These are phyloP conservation scores for Abscondita cerata DNA, from an alignment of 2,888 invertebrate genomes.

Conservation along the genomic window DNA sequence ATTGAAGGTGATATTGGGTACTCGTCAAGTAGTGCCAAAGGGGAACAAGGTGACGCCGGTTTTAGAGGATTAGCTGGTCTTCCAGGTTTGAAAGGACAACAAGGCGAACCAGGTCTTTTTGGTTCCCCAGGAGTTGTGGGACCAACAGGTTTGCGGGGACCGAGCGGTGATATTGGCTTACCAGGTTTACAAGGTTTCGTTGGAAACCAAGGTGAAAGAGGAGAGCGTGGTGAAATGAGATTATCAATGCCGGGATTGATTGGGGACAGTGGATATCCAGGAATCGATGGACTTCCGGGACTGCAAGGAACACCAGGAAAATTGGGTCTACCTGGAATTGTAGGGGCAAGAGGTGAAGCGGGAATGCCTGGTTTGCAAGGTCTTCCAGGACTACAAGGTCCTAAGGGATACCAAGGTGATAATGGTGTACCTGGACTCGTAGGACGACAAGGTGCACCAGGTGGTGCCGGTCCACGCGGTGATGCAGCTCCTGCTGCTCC, in stretches of 20 bases:
- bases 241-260: constrained; percentile 45
- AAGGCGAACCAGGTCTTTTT: constrained; percentile 62
- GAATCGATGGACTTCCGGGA: constrained; percentile 58
- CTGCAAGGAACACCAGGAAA: constrained; percentile 62
- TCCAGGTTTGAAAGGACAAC: constrained; percentile 62
- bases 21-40: constrained; percentile 61
- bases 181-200: constrained; percentile 55
- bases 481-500: constrained; percentile 76
- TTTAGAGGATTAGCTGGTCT: constrained; percentile 64
- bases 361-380: constrained; percentile 66
- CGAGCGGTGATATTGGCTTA: constrained; percentile 54
- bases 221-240: constrained; percentile 57
- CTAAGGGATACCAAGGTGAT: constrained; percentile 61
- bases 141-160: constrained; percentile 52
- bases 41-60: constrained; percentile 63
- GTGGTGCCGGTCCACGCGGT: constrained; percentile 65
- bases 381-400: constrained; percentile 61
- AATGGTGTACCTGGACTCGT: constrained; percentile 60
- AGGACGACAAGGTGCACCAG: constrained; percentile 53
- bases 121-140: constrained; percentile 58
- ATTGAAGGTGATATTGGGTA: constrained; percentile 68
- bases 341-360: constrained; percentile 53
- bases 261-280: constrained; percentile 57
- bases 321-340: constrained; percentile 52
- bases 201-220: constrained; percentile 55